Evolutionary conservation across 2,888 invertebrate species (phyloP).

Genomic region (Mycalesis mineus): DNA sequence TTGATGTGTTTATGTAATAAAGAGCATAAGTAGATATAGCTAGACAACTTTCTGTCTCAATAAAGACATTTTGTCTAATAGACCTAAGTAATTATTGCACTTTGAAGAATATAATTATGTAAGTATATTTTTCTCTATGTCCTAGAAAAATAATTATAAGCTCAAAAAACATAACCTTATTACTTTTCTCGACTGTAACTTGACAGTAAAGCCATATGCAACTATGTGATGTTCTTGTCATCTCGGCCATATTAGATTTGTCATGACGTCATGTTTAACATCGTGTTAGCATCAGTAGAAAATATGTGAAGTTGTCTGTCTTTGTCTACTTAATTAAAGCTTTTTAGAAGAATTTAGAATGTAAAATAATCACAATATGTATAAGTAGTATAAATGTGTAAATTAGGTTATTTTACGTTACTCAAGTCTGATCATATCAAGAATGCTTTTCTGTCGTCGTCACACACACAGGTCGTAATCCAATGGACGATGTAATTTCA

Average conservation of each 20-base stretch:
- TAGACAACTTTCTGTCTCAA: neutral
- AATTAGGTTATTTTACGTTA: neutral
- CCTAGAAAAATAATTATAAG: no score
- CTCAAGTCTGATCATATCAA: neutral
- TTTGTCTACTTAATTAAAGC: neutral
- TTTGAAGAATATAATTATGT: no score
- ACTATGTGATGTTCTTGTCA: no score
- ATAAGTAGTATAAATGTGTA: constrained; percentile 2
- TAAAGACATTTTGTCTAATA: neutral
- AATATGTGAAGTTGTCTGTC: neutral
- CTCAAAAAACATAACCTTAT: no score
- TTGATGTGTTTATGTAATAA: neutral
- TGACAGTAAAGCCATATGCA: no score
- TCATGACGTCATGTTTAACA: no score
- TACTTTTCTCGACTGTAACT: no score
- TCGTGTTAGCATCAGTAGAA: neutral
- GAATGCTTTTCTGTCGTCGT: neutral
- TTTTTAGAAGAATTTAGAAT: neutral
- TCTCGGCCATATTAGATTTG: no score
- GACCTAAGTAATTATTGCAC: no score
- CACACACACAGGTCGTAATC: no score
- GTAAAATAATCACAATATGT: neutral
- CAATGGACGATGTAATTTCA: no score
- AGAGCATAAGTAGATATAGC: neutral
- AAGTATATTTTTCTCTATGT: no score